phyloP scores from a whole-genome alignment of 2,113 vertebrate genomes.

The Rhizomys pruinosus region DNA sequence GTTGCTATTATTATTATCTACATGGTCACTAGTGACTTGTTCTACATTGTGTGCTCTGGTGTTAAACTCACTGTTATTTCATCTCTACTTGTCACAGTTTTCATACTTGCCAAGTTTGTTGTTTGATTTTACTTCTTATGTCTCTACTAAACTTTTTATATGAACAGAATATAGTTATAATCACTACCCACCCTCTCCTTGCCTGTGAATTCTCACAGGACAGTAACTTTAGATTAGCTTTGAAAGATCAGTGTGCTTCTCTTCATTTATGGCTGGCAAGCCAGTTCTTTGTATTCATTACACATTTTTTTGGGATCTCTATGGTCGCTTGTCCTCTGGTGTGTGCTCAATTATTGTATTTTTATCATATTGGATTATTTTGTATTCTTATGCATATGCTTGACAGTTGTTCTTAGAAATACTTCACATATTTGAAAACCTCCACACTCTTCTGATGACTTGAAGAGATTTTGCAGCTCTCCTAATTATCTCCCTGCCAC shows the following conservation, averaged over 20 bases:
- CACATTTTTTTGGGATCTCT: not conserved
- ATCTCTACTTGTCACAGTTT: not conserved
- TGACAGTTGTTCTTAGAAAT: not conserved
- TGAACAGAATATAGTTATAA: not conserved
- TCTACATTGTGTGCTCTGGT: not conserved
- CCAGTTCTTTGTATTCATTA: not conserved
- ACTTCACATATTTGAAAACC: not conserved
- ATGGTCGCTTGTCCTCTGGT: not conserved
- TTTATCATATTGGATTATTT: too few relatives aligned
- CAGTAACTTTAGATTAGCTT: not conserved
- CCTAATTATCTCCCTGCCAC: not conserved
- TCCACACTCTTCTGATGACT: not conserved
- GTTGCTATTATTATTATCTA: too few relatives aligned
- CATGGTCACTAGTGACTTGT: not conserved
- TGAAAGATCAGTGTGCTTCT: not conserved
- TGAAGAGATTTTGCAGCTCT: not conserved
- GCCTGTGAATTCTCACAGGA: not conserved
- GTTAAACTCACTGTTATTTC: not conserved
- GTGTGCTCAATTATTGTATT: too few relatives aligned
- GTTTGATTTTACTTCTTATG: not conserved
- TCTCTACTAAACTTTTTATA: not conserved
- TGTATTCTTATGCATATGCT: not conserved
- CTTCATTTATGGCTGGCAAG: not conserved
- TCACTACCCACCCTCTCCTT: too few relatives aligned
- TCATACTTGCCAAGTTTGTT: not conserved